Conservation (phyloP, 2,797 vertebrate species). For the Schizothorax lantsangensis region DNA sequence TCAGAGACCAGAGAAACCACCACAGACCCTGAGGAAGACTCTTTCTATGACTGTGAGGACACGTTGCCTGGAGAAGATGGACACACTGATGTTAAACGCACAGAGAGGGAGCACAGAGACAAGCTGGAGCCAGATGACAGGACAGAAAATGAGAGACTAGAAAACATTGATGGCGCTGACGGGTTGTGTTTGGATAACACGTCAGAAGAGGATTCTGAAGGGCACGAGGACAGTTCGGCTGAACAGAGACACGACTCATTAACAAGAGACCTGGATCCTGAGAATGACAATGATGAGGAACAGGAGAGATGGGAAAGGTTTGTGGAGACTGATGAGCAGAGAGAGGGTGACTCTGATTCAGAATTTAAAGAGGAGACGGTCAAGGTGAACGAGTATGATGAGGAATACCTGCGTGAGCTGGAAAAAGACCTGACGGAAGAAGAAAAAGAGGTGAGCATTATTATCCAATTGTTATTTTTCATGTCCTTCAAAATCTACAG, state of each 20-base stretch:
- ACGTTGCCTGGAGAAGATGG: constrained; percentile 68
- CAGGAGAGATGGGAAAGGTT: constrained; percentile 67
- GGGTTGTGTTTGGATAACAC: constrained; percentile 14
- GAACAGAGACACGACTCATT: constrained; percentile 10
- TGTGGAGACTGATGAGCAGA: constrained; percentile 59
- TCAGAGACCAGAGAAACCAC: constrained; percentile 23
- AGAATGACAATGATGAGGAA: constrained; percentile 36
- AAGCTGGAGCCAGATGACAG: constrained; percentile 4
- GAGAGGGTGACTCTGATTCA: constrained; percentile 54
- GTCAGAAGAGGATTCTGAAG: constrained; percentile 22
- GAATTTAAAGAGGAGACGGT: constrained; percentile 73
- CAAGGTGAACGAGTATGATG: constrained; percentile 79
- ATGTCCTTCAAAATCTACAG: neutral
- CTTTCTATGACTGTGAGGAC: constrained; percentile 87
- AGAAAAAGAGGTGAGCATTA: constrained; percentile 83
- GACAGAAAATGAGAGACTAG: constrained; percentile 26
- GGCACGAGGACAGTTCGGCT: constrained; percentile 6
- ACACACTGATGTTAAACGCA: constrained; percentile 1
- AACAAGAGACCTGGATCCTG: constrained; percentile 15
- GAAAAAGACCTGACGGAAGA: constrained; percentile 90
- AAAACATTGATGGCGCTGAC: neutral
- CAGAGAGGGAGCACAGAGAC: neutral
- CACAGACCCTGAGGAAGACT: constrained; percentile 73
- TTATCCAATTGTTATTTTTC: constrained; percentile 55
- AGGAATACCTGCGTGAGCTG: constrained; percentile 84